These are phyloP conservation scores for Crocodylus rhombifer DNA, from an alignment of 2,797 vertebrate genomes.

Conservation along the genomic window DNA sequence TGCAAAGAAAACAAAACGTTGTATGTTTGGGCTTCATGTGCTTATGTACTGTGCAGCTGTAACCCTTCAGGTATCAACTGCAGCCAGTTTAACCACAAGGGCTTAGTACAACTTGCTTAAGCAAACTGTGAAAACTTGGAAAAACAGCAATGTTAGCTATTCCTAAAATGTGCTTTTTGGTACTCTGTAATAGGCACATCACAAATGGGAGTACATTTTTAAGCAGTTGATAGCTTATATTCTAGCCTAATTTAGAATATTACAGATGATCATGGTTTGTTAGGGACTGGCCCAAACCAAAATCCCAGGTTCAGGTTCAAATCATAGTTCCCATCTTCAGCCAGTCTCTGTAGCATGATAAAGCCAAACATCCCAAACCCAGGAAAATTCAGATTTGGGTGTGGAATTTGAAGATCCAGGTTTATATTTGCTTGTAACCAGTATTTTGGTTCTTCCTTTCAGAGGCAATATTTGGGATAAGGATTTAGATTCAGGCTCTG, in stretches of 20 bases:
- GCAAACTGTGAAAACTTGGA: neutral
- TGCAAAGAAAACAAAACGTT: neutral
- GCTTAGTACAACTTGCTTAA: neutral
- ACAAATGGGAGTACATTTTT: neutral
- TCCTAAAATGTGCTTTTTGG: neutral
- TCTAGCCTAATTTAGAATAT: neutral
- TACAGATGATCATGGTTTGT: neutral
- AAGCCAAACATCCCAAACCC: neutral
- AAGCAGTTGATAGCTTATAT: neutral
- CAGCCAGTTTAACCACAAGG: slow-evolving; percentile 18
- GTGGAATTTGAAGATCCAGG: neutral
- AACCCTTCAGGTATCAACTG: slow-evolving; percentile 23
- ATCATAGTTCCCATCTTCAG: neutral
- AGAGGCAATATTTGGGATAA: neutral
- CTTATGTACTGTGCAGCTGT: neutral
- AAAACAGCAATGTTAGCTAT: neutral
- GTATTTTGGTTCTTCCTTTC: neutral
- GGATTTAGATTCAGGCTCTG: neutral
- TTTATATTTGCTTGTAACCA: neutral
- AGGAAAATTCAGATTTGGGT: neutral
- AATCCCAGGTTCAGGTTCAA: neutral
- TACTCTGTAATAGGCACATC: neutral
- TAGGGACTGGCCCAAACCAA: neutral
- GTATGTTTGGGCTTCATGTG: slow-evolving; percentile 17
- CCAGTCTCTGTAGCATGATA: neutral